phyloP scores from a whole-genome alignment of 2,888 invertebrate species.

The Ptychoptera albimana region DNA sequence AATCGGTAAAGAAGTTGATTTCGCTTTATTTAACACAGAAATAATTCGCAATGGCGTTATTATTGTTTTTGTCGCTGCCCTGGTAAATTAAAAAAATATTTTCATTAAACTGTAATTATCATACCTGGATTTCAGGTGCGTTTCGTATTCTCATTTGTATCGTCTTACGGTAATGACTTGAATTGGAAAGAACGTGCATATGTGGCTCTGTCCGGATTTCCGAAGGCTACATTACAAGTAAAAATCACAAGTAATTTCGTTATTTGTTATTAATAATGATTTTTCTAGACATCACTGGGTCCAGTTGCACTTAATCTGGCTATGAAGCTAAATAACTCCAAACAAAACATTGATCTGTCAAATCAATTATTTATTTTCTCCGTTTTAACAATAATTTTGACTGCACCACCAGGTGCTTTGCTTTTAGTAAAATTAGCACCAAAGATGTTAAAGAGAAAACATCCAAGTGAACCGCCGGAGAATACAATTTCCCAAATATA shows the following conservation, averaged over 20 bases:
- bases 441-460: conserved; percentile 21
- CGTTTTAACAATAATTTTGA: conserved; percentile 37
- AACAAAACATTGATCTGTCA: conserved; percentile 24
- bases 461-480: conserved; percentile 9
- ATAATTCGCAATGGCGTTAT: conserved; percentile 36
- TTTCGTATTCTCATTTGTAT: conserved; percentile 30
- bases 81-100: conserved; percentile 30
- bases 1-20: conserved; percentile 59
- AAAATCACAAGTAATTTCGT: too few species aligned
- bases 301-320: conserved; percentile 43
- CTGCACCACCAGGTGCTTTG: conserved; percentile 37
- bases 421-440: conserved; percentile 30
- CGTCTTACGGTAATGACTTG: conserved; percentile 35
- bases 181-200: conserved; percentile 50
- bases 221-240: conserved; percentile 68
- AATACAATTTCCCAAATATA: too few species aligned
- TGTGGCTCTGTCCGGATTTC: conserved; percentile 55
- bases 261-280: background rate
- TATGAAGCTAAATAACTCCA: conserved; percentile 21
- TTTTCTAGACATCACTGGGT: conserved; percentile 42
- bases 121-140: conserved; percentile 28
- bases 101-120: background rate
- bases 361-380: conserved; percentile 35
- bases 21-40: conserved; percentile 32
- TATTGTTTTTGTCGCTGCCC: conserved; percentile 24